These are phyloP conservation scores for Hippocampus zosterae DNA, from an alignment of 2,113 vertebrate genomes.

Conservation along the genomic window DNA sequence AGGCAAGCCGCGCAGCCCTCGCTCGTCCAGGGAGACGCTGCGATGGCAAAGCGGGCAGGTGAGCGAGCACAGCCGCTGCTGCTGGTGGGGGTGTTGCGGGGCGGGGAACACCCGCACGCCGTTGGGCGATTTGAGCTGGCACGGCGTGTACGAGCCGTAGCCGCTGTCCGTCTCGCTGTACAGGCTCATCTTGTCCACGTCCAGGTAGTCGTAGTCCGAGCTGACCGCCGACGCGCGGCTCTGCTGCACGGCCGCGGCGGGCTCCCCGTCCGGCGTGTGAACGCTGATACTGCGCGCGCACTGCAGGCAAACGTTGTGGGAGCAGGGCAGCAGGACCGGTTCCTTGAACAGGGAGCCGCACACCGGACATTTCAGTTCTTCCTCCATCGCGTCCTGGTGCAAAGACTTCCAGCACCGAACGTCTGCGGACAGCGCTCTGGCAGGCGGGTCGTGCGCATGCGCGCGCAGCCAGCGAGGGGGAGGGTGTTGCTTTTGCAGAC, in stretches of 20 bases:
- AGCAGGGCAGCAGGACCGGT: slow-evolving; percentile 86
- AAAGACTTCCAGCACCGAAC: slow-evolving; percentile 34
- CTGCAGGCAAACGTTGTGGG: slow-evolving; percentile 90
- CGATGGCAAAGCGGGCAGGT: slow-evolving; percentile 95
- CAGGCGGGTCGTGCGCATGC: slow-evolving; percentile 46
- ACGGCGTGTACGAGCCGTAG: slow-evolving; percentile 92
- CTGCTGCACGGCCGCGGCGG: slow-evolving; percentile 66
- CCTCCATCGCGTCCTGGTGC: slow-evolving; percentile 78
- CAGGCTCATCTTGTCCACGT: slow-evolving; percentile 90
- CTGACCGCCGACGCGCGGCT: slow-evolving; percentile 73
- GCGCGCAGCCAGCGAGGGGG: slow-evolving; percentile 18
- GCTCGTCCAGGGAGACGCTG: slow-evolving; percentile 89
- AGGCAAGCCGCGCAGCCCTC: slow-evolving; percentile 88
- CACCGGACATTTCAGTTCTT: slow-evolving; percentile 94
- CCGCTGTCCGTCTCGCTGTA: slow-evolving; percentile 97
- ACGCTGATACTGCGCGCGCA: slow-evolving; percentile 92
- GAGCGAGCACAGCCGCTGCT: slow-evolving; percentile 78
- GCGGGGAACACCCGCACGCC: slow-evolving; percentile 87
- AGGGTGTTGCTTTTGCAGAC: neutral
- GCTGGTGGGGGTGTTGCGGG: slow-evolving; percentile 45
- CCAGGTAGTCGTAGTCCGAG: slow-evolving; percentile 78
- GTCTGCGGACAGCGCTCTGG: slow-evolving; percentile 70
- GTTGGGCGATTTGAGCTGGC: slow-evolving; percentile 87
- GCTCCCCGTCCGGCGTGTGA: slow-evolving; percentile 88
- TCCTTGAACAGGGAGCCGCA: slow-evolving; percentile 90